Base-by-base conservation (phyloP, 1,140 invertebrate genomes). In the Parasteatoda tepidariorum region DNA sequence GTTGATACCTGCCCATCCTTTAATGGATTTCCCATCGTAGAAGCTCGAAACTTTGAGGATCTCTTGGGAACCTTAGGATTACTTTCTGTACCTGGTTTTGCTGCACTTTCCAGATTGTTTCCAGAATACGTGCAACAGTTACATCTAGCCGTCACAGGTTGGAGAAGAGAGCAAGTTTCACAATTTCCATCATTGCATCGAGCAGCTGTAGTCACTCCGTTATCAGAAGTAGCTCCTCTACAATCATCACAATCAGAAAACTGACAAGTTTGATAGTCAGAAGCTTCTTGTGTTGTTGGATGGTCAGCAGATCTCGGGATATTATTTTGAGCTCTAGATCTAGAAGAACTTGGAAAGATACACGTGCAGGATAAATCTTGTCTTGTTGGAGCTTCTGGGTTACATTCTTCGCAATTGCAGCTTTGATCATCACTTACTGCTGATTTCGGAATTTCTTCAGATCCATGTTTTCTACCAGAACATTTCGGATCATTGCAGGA, bases 401-500 rank as follows among this genome's bases (percentile, higher is more conserved):
- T 55, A 31, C 68, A 71, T 57, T 57, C 48, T 31, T 57, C 48
- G 26, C 68, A 71, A 6, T 30, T 71, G 31, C 48, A 55, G 5
- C 13, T 7, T 4, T 55, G 22, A 2, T 41, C 15, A 30, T 48
- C 30, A 31, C 18, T 48, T 13, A 18, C 9, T 48, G 38, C 9
- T 13, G 9, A 24, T 31, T 28, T 71, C 28, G 18, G 48, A 24
- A 31, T 15, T 55, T 55, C 26, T 71, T 30, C 28, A 31, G 61
- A 31, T 13, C 31, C 24, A 13, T 31, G 22, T 13, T 64, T 28
- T 15, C 61, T 31, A 28, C 31, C 61, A 30, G 57, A n/a, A 64
- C 26, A 61, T 22, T 13, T 13, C 5, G 11, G 5, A 61, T 22
- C 22, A 61, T 24, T 13, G 57, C 57, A 61, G 9, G 5, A 11